Conservation (phyloP, 2,888 invertebrate species). For the Drosophila greeni region DNA sequence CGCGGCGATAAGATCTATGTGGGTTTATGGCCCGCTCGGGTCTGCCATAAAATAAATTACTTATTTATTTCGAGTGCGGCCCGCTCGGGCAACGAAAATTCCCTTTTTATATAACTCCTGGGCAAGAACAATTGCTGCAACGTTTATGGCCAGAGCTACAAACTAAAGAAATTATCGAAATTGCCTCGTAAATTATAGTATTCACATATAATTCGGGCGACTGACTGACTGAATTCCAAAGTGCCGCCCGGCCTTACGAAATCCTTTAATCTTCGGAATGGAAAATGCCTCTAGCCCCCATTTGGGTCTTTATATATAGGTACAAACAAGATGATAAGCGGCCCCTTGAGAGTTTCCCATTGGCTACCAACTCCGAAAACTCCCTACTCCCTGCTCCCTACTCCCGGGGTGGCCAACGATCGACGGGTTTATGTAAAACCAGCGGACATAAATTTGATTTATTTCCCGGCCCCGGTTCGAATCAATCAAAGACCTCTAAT, state of each 20-base stretch:
- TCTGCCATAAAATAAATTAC: conserved; percentile 64
- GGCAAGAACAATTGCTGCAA: conserved; percentile 44
- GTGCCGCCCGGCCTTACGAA: conserved; percentile 38
- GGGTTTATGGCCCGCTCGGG: conserved; percentile 40
- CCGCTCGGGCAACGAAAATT: conserved; percentile 14
- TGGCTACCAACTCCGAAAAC: neutral
- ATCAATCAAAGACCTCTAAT: conserved; percentile 66
- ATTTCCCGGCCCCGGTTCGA: conserved; percentile 46
- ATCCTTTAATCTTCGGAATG: conserved; percentile 37
- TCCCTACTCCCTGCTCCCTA: conserved; percentile 2
- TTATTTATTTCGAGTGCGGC: conserved; percentile 66
- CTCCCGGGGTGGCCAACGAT: conserved; percentile 22
- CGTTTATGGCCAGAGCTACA: conserved; percentile 39
- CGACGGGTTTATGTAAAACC: conserved; percentile 36
- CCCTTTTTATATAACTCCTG: conserved; percentile 30
- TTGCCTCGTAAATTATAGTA: conserved; percentile 65
- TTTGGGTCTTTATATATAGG: conserved; percentile 5
- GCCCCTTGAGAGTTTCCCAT: conserved; percentile 20
- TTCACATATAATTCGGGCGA: conserved; percentile 35
- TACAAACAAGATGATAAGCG: conserved; percentile 17
- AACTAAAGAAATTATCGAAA: conserved; percentile 62
- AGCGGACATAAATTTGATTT: conserved; percentile 66
- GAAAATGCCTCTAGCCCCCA: conserved; percentile 15
- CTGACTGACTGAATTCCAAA: conserved; percentile 20
- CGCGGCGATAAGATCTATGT: conserved; percentile 65